These are phyloP conservation scores for Andrena bucephala DNA, from an alignment of 2,888 invertebrate genomes.

Conservation along the genomic window DNA sequence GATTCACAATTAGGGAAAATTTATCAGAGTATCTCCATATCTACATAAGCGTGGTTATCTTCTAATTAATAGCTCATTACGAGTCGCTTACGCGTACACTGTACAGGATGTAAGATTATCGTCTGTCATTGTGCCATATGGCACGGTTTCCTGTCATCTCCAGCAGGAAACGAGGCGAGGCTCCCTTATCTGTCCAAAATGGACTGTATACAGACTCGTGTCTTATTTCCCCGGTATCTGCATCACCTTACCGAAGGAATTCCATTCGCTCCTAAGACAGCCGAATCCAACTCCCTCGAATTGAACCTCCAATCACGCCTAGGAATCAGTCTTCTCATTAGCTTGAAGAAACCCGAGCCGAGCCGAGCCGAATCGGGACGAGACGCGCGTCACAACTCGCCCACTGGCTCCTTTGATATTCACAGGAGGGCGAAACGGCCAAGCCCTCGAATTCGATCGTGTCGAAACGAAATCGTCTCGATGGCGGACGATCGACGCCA, in stretches of 20 bases:
- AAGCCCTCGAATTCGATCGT: constrained; percentile 7
- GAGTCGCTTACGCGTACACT: constrained; percentile 31
- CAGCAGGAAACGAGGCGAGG: constrained; percentile 41
- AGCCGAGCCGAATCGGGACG: too few species aligned
- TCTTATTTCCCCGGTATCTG: background rate
- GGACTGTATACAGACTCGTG: constrained; percentile 10
- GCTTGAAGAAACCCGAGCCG: too few species aligned
- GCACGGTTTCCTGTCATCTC: constrained; percentile 46
- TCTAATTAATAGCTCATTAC: constrained; percentile 78
- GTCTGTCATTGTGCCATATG: constrained; percentile 17
- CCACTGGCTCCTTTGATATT: background rate
- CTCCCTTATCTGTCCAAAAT: constrained; percentile 15
- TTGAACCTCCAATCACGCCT: too few species aligned
- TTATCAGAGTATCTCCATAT: constrained; percentile 50
- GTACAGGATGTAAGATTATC: constrained; percentile 60
- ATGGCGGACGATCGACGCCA: background rate
- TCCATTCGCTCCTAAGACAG: background rate
- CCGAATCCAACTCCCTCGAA: background rate
- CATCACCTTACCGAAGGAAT: background rate
- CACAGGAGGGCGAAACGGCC: background rate
- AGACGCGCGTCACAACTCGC: background rate
- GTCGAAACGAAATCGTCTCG: background rate
- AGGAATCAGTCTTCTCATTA: too few species aligned
- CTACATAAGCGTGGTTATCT: constrained; percentile 71
- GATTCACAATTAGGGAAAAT: constrained; percentile 20